These are phyloP conservation scores for Lagenorhynchus albirostris DNA, from an alignment of 2,113 vertebrate genomes.

Conservation along the genomic window DNA sequence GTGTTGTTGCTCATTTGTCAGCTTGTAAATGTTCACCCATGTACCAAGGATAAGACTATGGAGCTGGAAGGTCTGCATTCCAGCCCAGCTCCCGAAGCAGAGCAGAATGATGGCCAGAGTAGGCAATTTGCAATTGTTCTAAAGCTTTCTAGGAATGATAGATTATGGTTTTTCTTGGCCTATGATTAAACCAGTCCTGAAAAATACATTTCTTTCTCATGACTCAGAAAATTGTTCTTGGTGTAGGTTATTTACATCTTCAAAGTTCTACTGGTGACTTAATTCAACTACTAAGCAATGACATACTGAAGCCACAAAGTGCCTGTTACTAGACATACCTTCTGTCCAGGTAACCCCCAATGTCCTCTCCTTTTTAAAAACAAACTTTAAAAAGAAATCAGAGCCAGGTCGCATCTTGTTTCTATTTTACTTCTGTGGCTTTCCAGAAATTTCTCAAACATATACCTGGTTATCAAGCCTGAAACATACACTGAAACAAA, in stretches of 20 bases:
- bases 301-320: background rate
- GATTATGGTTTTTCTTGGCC: background rate
- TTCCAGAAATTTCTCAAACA: background rate
- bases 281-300: background rate
- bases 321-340: background rate
- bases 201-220: background rate
- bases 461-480: background rate
- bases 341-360: background rate
- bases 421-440: background rate
- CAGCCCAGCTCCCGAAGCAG: background rate
- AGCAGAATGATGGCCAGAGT: background rate
- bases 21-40: background rate
- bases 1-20: background rate
- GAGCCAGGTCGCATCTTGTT: background rate
- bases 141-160: slow-evolving; percentile 17
- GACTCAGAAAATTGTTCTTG: background rate
- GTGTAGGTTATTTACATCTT: background rate
- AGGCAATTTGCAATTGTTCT: background rate
- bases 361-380: background rate
- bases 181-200: background rate
- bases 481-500: background rate
- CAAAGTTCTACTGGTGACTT: background rate
- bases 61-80: background rate
- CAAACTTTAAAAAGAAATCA: background rate
- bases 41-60: background rate